Evolutionary conservation across 1,140 invertebrate species (phyloP), one percentile per base, ranked within the genome.

Genomic region (Papilio helenus): DNA sequence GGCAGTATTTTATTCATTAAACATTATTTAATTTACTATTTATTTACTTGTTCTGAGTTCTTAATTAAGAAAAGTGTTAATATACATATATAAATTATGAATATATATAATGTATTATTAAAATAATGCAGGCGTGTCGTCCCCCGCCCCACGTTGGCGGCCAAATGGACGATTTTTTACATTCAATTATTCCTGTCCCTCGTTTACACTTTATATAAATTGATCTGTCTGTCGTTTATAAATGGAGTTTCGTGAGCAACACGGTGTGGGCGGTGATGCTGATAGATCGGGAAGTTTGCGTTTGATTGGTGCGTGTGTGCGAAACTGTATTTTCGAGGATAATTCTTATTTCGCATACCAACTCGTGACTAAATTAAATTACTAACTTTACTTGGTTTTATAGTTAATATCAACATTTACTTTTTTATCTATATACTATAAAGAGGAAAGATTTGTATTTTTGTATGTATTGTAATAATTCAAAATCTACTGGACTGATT

Each of bases 121-220:
- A 90, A 93, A 93, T 92, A 88, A 88, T 85, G 89, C 89, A 84
- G 83, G 84, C 88, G 87, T 86, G 79, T 83, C 85, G 76, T 81
- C 86, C 79, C 85, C 88, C 87, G 83, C 83, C 85, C 87, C 85
- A 81, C 73, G 72, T 76, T 85, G 84, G 85, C 85, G 82, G 82
- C 85, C 86, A 90, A 89, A 89, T 86, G 86, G 85, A 78, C 87
- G 85, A 91, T 93, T 94, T 93, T 93, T 94, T 92, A 90, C 88
- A 92, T 92, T 92, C 92, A 92, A 94, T 94, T 90, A 93, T 89
- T 86, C 86, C 84, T 89, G 86, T 90, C 90, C 90, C 91, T 86
- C 86, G 84, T 87, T 90, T 89, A 84, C 84, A 84, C 84, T 91
- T 82, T 93, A 91, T 93, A 93, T 93, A 92, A 92, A 92, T 93